Base-by-base conservation (phyloP, 2,888 invertebrate species). In the Nipponacmea schrenckii region DNA sequence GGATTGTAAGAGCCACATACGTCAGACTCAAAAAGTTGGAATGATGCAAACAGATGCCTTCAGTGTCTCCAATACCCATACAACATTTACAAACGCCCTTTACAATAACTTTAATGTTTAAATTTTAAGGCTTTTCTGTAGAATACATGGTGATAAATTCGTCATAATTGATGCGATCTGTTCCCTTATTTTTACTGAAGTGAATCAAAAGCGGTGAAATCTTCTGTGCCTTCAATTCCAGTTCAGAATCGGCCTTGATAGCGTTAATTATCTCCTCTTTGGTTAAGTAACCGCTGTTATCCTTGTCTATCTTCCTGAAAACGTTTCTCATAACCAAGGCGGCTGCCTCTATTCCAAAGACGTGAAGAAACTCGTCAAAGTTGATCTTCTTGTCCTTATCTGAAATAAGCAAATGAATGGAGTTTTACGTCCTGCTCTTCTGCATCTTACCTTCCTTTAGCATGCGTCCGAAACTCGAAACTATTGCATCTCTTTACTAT, bases 221-320 rank as follows among this genome's bases (percentile, higher is more conserved):
- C 48, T 81, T 84, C 8, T 77, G 78, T 0, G 83, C 84, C 26
- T 80, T 74, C 24, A 84, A 74, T 26, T 82, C 76, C 46, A 85
- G 75, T 64, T 83, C 81, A 7, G 74, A 74, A 67, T 84, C 84
- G 2, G 78, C 71, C n/a, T 78, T 73, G 20, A 84, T 75, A 15
- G 82, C 84, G n/a, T 74, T 77, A 44, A 84, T 71, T 31, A 85
- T 76, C 71, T 85, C 84, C 7, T 81, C 73, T 65, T 79, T 78
- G n/a, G 81, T 79, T 24, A 85, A 75, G 64, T 74, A 81, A n/a
- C 85, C 85, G 39, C 84, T 84, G 31, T 79, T 75, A 74, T 85
- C 85, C 12, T 64, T 77, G 73, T 85, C 85, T 48, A 85, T 74
- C 44, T 77, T 74, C 31, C 77, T 67, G 72, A 85, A 85, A 17